A percentile compares a stretch with the other conserved stretches of the same genome.
Conservation (phyloP, 1,140 invertebrate species). For the Phocides pigmalion region DNA sequence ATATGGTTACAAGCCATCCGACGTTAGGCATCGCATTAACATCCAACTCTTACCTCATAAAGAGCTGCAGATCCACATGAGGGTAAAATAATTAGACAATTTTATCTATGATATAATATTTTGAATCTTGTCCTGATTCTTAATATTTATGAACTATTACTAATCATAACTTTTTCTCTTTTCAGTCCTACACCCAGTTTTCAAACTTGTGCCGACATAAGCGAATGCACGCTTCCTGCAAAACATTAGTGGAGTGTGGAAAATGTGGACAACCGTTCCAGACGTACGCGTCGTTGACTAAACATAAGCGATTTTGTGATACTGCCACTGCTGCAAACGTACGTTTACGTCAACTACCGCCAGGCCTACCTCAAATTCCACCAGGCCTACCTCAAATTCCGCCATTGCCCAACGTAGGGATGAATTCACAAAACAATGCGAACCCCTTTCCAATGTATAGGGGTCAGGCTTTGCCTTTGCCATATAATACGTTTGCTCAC, state of each 20-base stretch:
- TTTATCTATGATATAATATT: too few relatives aligned
- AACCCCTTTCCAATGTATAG: constrained; percentile 89
- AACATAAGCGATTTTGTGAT: constrained; percentile 94
- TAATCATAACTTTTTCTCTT: constrained; percentile 66
- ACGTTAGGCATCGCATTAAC: too few relatives aligned
- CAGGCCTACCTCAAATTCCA: constrained; percentile 81
- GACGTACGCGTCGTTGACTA: constrained; percentile 92
- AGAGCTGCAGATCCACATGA: too few relatives aligned
- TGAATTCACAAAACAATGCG: constrained; percentile 81
- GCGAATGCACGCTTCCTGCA: constrained; percentile 97
- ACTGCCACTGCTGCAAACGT: constrained; percentile 81
- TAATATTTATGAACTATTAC: background rate
- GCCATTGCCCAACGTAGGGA: constrained; percentile 74
- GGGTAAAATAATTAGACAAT: too few relatives aligned
- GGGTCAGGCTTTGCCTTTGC: constrained; percentile 84
- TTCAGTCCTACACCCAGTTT: constrained; percentile 99
- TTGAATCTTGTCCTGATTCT: too few relatives aligned
- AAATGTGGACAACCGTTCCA: constrained; percentile 97
- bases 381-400: constrained; percentile 81
- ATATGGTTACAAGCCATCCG: too few relatives aligned
- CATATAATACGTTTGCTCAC: constrained; percentile 86
- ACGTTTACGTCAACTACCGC: constrained; percentile 74
- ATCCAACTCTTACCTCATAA: too few relatives aligned
- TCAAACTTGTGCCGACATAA: constrained; percentile 99
- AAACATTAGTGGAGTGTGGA: constrained; percentile 94